These are phyloP conservation scores for Neofelis nebulosa DNA, from an alignment of 2,113 vertebrate species.

Conservation along the genomic window DNA sequence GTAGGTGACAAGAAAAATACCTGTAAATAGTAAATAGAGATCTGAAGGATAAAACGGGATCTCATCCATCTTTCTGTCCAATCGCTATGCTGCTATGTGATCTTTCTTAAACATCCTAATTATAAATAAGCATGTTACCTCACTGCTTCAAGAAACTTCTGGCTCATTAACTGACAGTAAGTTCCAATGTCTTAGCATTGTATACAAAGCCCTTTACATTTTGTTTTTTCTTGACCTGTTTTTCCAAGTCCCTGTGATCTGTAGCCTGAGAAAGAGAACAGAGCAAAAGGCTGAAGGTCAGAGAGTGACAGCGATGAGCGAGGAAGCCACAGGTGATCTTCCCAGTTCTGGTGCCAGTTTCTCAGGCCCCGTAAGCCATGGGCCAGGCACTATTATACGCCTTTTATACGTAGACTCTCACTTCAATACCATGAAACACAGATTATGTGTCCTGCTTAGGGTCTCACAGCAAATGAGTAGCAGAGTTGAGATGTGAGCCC, in stretches of 20 bases:
- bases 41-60: not conserved
- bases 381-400: accelerated
- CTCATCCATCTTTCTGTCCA: not conserved
- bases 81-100: not conserved
- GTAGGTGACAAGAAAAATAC: not conserved
- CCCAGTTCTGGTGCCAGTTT: too few species aligned
- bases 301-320: not conserved
- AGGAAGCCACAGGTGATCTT: not conserved
- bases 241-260: not conserved
- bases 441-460: not conserved
- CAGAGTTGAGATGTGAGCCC: not conserved
- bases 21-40: not conserved
- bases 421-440: not conserved
- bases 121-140: not conserved
- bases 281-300: not conserved
- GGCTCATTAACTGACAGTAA: not conserved
- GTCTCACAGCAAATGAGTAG: not conserved
- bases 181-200: not conserved
- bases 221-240: not conserved
- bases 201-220: not conserved
- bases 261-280: not conserved
- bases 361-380: not conserved
- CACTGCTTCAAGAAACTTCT: not conserved
- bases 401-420: not conserved
- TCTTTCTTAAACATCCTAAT: not conserved